Base-by-base conservation (phyloP, 1,140 invertebrate species). In the Bacillus rossius region DNA sequence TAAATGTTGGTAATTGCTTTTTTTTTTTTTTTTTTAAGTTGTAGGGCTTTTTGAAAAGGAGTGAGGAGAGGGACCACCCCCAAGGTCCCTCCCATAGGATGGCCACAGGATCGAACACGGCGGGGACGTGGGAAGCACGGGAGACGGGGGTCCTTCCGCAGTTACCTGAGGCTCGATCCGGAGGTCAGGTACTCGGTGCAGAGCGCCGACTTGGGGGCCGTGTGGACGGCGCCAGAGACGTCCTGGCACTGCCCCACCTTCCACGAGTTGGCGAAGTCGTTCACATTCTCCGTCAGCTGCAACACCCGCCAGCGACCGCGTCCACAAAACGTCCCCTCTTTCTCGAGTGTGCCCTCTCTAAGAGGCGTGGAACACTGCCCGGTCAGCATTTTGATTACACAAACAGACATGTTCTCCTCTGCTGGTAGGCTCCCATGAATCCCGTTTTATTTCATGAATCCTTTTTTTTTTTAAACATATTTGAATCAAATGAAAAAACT, bases 181-280 rank as follows among this genome's bases (percentile, higher is more conserved):
- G 78, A 73, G 19, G 80, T 73, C 71, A 91, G 89, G 34, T 87
- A 78, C 34, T 82, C 76, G 1, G 81, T 80, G 64, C 87, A 89
- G 61, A 69, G 22, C 57, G 65, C 41, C 40, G 60, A 42, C 40
- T 55, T 17, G 62, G 41, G 66, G 71, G 71, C 38, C 43, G 67
- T 62, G 34, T 76, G 72, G 8, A 66, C 49, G 13, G 65, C 63
- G 20, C 22, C 72, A 48, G 77, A 66, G 3, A 79, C 79, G 19
- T 71, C 66, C 8, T 75, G 62, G 67, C 86, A 89, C 13, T 73
- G 61, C 26, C 77, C 75, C 48, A 88, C 66, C 59, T 81, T 83
- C 75, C 88, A 90, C 1, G 83, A 77, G 67, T 89, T 89, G 7
- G 77, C 85, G 62, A 90, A 86, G 34, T 85, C 80, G 14, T 72